Evolutionary conservation across 2,113 vertebrate species (phyloP).

Genomic region (Ophiodon elongatus): DNA sequence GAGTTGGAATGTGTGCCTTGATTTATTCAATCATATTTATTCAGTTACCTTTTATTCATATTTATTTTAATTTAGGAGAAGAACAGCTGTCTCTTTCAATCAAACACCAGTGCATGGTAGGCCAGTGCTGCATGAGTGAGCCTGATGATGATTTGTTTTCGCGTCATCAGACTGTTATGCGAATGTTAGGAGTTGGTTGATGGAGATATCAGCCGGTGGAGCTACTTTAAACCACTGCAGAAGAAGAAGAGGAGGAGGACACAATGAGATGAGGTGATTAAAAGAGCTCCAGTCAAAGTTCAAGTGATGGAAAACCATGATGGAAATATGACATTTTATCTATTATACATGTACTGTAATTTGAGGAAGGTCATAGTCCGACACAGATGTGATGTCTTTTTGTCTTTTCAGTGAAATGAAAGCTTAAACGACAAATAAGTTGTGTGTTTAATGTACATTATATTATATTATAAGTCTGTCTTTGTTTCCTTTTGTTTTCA

Average conservation of each 20-base stretch:
- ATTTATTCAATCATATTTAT: not conserved
- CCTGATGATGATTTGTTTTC: not conserved
- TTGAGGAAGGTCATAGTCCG: not conserved
- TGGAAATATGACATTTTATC: not conserved
- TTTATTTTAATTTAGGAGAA: not conserved
- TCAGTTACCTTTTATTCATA: not conserved
- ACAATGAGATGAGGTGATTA: not conserved
- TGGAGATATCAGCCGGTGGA: not conserved
- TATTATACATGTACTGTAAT: not conserved
- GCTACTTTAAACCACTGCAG: not conserved
- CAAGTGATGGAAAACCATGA: not conserved
- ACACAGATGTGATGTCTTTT: not conserved
- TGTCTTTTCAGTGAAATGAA: not conserved
- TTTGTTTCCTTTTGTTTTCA: not conserved
- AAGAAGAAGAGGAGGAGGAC: not conserved
- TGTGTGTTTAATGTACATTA: not conserved
- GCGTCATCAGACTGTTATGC: not conserved
- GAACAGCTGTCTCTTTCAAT: not conserved
- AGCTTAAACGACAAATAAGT: not conserved
- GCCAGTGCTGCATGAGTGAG: not conserved
- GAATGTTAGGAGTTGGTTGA: not conserved
- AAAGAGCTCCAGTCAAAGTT: not conserved
- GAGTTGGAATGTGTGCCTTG: not conserved
- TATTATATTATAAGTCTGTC: not conserved
- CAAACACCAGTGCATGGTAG: not conserved